Conservation (phyloP, 2,113 vertebrate genomes). For the Saccopteryx leptura region DNA sequence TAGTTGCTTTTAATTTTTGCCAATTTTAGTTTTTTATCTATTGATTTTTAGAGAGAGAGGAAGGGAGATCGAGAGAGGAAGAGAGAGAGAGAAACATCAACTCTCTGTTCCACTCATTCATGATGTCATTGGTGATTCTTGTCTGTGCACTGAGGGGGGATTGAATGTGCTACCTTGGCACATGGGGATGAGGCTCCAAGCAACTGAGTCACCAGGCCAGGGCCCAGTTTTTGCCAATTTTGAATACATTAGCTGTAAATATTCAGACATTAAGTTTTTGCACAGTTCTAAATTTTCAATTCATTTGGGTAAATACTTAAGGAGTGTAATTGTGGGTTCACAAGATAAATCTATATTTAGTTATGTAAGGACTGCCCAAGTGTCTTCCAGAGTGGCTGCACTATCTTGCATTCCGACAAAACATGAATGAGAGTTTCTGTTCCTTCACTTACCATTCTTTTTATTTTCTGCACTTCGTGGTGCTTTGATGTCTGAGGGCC, state of each 20-base stretch:
- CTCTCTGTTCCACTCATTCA: no score
- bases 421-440: background rate
- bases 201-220: no score
- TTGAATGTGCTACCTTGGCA: no score
- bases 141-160: no score
- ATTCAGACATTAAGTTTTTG: background rate
- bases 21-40: background rate
- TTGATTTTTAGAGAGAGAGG: no score
- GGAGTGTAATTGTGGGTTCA: background rate
- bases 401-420: background rate
- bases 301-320: background rate
- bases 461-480: slow-evolving; percentile 14
- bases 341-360: background rate
- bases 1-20: background rate
- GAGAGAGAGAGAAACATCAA: no score
- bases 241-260: background rate
- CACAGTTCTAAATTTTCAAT: background rate
- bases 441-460: background rate
- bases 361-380: background rate
- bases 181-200: no score
- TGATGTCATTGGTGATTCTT: no score
- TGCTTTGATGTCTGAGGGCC: background rate
- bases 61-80: no score
- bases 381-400: background rate
- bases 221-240: background rate